A percentile compares a stretch with the other conserved stretches of the same genome.
Conservation (phyloP, 1,140 invertebrate species). For the Diploscapter pachys region DNA sequence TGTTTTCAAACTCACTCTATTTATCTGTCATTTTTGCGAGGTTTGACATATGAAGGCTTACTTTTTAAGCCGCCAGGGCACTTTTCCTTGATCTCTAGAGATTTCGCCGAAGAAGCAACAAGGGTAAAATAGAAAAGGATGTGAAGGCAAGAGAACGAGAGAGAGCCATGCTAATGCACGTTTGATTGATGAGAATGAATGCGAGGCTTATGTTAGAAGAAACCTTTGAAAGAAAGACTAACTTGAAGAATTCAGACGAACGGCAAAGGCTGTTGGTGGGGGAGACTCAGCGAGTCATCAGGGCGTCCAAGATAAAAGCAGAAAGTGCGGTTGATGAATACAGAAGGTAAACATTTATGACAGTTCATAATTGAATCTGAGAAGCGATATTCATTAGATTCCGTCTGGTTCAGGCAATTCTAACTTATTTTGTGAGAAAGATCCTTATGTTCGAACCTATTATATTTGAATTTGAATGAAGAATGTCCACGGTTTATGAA, state of each 20-base stretch:
- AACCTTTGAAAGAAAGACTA: too few species aligned
- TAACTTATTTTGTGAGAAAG: too few species aligned
- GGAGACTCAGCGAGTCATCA: constrained; percentile 13
- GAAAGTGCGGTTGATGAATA: constrained; percentile 13
- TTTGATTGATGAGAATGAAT: not conserved
- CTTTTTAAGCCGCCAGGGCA: too few species aligned
- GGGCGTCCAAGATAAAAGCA: constrained; percentile 11
- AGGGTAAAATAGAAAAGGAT: not conserved
- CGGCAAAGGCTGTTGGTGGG: constrained; percentile 13
- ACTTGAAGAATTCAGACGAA: constrained; percentile 5
- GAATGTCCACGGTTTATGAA: too few species aligned
- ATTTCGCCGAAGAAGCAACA: not conserved
- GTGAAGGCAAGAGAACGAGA: not conserved
- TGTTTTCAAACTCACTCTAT: too few species aligned
- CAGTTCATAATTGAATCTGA: not conserved
- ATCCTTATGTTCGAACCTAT: too few species aligned
- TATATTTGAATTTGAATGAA: too few species aligned
- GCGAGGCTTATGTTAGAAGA: too few species aligned
- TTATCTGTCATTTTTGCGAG: too few species aligned
- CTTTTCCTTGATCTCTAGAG: too few species aligned
- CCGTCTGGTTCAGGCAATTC: not conserved
- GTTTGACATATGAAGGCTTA: too few species aligned
- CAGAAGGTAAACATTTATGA: constrained; percentile 11
- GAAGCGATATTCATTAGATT: not conserved
- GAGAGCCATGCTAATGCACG: not conserved